A percentile compares a stretch with the other conserved stretches of the same genome.
Evolutionary conservation across 2,113 vertebrate genomes (phyloP).

Genomic region (Tursiops truncatus): DNA sequence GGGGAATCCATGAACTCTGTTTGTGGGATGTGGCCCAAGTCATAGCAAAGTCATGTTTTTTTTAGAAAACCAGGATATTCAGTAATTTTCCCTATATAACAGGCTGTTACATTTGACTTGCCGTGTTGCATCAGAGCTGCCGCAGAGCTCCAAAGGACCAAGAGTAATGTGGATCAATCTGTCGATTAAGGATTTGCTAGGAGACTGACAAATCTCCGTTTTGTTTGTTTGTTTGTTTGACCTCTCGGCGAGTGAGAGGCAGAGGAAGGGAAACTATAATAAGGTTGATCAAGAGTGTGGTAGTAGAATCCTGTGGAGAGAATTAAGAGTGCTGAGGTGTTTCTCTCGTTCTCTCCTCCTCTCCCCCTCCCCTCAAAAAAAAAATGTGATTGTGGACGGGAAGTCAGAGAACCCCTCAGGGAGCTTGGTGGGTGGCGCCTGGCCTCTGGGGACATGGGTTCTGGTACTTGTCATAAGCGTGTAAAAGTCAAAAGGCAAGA

Average conservation of each 20-base stretch:
- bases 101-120: background rate
- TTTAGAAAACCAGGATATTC: background rate
- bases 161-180: background rate
- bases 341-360: background rate
- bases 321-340: background rate
- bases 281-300: background rate
- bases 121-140: background rate
- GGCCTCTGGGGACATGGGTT: no score
- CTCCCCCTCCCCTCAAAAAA: fast-evolving
- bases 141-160: background rate
- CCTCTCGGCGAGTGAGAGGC: background rate
- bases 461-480: background rate
- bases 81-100: background rate
- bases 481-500: background rate
- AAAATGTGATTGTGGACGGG: background rate
- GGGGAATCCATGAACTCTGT: background rate
- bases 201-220: background rate
- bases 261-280: background rate
- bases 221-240: background rate
- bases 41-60: no score
- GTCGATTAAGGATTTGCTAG: background rate
- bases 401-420: background rate
- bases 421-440: background rate
- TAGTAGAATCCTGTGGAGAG: background rate
- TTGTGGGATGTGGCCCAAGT: background rate